phyloP scores from a whole-genome alignment of 2,888 invertebrate genomes.

The Phanerotoma sp. region DNA sequence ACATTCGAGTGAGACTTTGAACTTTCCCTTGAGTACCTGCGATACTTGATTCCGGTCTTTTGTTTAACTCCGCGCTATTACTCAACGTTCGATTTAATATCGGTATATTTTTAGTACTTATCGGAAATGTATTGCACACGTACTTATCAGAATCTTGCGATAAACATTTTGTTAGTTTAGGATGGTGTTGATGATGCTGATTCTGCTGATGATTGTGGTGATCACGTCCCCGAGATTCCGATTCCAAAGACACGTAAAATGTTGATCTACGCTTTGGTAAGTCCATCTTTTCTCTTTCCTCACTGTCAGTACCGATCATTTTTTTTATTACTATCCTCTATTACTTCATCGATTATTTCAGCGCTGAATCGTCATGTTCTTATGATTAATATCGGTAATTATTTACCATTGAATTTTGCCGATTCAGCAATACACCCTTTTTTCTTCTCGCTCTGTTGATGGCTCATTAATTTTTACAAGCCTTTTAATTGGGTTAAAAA shows the following conservation, averaged over 20 bases:
- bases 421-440: too few species aligned
- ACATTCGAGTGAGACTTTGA: constrained; percentile 53
- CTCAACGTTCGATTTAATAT: constrained; percentile 48
- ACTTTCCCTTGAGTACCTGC: constrained; percentile 49
- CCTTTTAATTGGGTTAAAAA: too few species aligned
- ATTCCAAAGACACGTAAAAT: constrained; percentile 73
- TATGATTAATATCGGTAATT: too few species aligned
- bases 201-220: too few species aligned
- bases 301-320: constrained; percentile 16
- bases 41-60: constrained; percentile 29
- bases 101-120: constrained; percentile 47
- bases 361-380: too few species aligned
- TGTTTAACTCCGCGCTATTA: constrained; percentile 41
- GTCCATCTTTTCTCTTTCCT: constrained; percentile 35
- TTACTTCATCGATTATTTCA: too few species aligned
- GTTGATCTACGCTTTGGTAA: constrained; percentile 65
- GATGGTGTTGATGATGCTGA: constrained; percentile 31
- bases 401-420: too few species aligned
- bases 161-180: constrained; percentile 40
- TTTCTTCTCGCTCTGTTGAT: too few species aligned
- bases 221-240: constrained; percentile 44
- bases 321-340: too few species aligned
- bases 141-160: constrained; percentile 57
- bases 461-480: too few species aligned
- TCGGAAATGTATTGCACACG: constrained; percentile 63